Percentiles rank a stretch among this genome's conserved stretches.
Evolutionary conservation across 2,797 vertebrate species (phyloP).

Genomic region (Macropus fuliginosus): DNA sequence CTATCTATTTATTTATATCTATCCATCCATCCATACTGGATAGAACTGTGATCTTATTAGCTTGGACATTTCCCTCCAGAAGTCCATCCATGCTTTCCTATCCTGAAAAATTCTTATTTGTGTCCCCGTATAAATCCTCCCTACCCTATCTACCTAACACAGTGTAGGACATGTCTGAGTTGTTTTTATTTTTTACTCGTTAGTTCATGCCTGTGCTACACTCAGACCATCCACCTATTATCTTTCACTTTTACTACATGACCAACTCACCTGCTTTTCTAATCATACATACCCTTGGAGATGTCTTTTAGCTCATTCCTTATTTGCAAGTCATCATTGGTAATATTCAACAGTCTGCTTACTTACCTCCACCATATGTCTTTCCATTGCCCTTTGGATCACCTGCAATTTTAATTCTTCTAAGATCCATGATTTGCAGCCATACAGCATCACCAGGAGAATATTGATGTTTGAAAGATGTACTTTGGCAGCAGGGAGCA

Average conservation of each 20-base stretch:
- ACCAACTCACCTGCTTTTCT: not conserved
- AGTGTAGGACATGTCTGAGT: not conserved
- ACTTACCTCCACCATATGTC: not conserved
- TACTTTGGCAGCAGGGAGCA: slow-evolving; percentile 9
- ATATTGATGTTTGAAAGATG: slow-evolving; percentile 5
- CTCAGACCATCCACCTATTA: not conserved
- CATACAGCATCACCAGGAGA: not conserved
- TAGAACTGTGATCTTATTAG: not conserved
- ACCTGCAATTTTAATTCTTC: slow-evolving; percentile 11
- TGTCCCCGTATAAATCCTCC: not conserved
- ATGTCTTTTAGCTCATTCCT: not conserved
- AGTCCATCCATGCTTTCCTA: not conserved
- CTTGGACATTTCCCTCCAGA: not conserved
- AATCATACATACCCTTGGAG: not conserved
- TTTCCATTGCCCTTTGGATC: slow-evolving; percentile 7
- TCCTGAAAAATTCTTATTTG: not conserved
- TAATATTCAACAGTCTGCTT: not conserved
- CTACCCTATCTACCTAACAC: not conserved
- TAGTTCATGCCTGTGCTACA: not conserved
- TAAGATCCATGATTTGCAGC: slow-evolving; percentile 4
- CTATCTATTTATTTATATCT: not conserved
- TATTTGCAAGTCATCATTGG: not conserved
- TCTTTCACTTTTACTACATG: not conserved
- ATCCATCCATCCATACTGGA: not conserved
- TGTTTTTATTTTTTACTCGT: not conserved